Base-by-base conservation (phyloP, 53 echinoderm and acorn worm genomes). In the Astropecten irregularis region DNA sequence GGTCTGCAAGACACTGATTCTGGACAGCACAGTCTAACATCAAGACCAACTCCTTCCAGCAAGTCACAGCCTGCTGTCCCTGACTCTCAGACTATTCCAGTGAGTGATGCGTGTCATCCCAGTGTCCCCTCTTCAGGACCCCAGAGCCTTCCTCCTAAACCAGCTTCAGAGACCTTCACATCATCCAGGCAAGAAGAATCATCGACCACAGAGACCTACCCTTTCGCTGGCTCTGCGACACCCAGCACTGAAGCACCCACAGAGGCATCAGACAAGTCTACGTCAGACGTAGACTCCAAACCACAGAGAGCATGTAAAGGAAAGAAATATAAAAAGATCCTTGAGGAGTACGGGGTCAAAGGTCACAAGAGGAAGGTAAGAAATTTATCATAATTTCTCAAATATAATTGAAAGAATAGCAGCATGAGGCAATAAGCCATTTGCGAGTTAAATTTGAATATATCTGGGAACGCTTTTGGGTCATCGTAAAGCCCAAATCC, bases 241-340 rank as follows among this genome's bases (percentile, higher is more conserved):
- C 23, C 21, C 37, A 57, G 31, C 16, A 4, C 25, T 68, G 27
- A 68, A 5, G 30, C 28, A 18, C 25, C 40, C 1, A 40, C 57
- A 58, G 56, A 39, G n/a, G 19, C 42, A 11, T 14, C 9, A 18
- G 71, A 51, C 6, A 21, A 14, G 16, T 25, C 76, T 23, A 55
- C 57, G 15, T 6, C 39, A 15, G 56, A 40, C 26, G 15, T 56
- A 61, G 90, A 85, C 58, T 84, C 38, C 49, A 91, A 88, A 51
- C 88, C 83, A 20, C 94, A 91, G 63, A 91, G 94, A 55, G 81
- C 92, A 42, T 88, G 88, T 68, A 92, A 92, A 56, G 93, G 96
- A 25, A 87, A 89, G 50, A 70, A 89, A 26, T 91, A 96, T 44
- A 91, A 83, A 57, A 93, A 96, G 49, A 84, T 92, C 27, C 32